Evolutionary conservation across 1,140 invertebrate species (phyloP).

Genomic region (Centruroides vittatus): DNA sequence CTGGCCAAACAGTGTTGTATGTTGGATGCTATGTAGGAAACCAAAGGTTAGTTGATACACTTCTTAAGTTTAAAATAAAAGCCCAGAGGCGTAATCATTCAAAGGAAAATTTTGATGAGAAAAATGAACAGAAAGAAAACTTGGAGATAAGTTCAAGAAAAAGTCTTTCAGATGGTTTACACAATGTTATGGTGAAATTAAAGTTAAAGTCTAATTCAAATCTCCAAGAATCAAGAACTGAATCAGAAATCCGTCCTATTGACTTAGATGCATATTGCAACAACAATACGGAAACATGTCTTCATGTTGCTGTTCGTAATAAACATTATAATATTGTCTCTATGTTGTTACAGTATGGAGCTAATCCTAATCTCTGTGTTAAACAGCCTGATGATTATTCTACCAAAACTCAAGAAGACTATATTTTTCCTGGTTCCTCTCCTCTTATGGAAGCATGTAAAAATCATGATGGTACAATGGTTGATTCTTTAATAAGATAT

Average conservation of each 20-base stretch:
- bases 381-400: conserved; percentile 9
- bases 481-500: conserved; percentile 61
- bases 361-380: conserved; percentile 33
- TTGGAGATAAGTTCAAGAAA: conserved; percentile 18
- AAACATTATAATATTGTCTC: conserved; percentile 57
- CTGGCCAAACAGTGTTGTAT: conserved; percentile 77
- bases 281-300: conserved; percentile 53
- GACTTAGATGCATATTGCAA: conserved; percentile 60
- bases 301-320: conserved; percentile 62
- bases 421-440: conserved; percentile 31
- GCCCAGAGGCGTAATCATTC: conserved; percentile 24
- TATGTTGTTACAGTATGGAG: conserved; percentile 50
- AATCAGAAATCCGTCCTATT: conserved; percentile 45
- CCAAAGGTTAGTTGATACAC: conserved; percentile 55
- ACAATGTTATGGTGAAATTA: conserved; percentile 67
- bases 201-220: conserved; percentile 34
- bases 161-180: conserved; percentile 70
- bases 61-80: conserved; percentile 57
- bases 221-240: conserved; percentile 3
- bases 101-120: conserved; percentile 3
- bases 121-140: conserved; percentile 6
- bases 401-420: conserved; percentile 3
- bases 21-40: conserved; percentile 73
- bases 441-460: conserved; percentile 58
- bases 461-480: conserved; percentile 44